A percentile compares a stretch with the other conserved stretches of the same genome.
Conservation (phyloP, 64 coral and sea anemone genomes). For the Actinia equina region DNA sequence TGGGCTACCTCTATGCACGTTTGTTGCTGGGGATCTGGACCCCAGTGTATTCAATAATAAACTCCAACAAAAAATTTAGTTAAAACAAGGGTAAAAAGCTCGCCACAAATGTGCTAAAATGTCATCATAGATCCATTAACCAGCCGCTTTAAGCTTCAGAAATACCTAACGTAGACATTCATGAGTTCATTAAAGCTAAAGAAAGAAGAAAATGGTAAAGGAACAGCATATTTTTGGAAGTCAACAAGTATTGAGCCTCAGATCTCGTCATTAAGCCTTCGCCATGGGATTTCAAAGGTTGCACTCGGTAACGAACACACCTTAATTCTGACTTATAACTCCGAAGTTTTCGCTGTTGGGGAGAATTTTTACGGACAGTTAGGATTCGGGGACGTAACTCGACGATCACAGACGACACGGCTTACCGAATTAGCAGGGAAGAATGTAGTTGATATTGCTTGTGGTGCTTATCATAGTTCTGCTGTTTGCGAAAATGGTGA, state of each 20-base stretch:
- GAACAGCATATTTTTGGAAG: constrained; percentile 70
- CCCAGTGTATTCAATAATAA: constrained; percentile 3
- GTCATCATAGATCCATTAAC: neutral
- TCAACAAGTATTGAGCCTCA: constrained; percentile 50
- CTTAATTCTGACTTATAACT: constrained; percentile 47
- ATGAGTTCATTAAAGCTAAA: neutral
- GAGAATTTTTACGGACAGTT: constrained; percentile 70
- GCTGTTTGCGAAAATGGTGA: constrained; percentile 70
- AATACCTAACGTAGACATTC: neutral
- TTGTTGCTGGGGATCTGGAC: neutral
- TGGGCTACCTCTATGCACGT: neutral
- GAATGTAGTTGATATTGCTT: constrained; percentile 60
- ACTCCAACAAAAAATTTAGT: neutral
- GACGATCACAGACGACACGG: constrained; percentile 37
- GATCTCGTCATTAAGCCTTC: constrained; percentile 30
- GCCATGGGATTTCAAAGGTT: constrained; percentile 55
- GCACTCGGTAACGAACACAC: constrained; percentile 59
- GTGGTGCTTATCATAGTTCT: constrained; percentile 61
- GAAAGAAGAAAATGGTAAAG: constrained; percentile 26
- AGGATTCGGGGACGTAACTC: constrained; percentile 65
- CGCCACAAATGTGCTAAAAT: neutral
- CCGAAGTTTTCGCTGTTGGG: constrained; percentile 38
- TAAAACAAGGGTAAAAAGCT: neutral
- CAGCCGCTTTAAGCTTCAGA: neutral
- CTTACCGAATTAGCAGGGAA: constrained; percentile 66